phyloP scores from a whole-genome alignment of 2,888 invertebrate genomes.

The Trachelus iudaicus region DNA sequence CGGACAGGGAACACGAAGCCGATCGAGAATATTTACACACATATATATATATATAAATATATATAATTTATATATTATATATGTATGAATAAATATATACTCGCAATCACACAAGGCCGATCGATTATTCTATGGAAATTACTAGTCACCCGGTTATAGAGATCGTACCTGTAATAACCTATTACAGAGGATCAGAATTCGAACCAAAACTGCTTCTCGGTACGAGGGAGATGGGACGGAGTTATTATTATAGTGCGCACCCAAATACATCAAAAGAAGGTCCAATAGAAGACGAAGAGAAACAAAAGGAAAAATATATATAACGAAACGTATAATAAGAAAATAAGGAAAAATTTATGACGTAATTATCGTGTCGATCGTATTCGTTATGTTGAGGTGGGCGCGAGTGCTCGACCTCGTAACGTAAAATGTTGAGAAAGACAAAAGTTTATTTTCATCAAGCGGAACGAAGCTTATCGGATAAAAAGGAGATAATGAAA shows the following conservation, averaged over 20 bases:
- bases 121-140: neutral
- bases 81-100: neutral
- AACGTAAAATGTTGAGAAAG: neutral
- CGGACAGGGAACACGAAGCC: neutral
- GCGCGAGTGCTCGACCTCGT: neutral
- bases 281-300: constrained; percentile 11
- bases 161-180: neutral
- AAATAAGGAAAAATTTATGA: neutral
- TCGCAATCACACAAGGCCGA: neutral
- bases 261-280: neutral
- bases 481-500: neutral
- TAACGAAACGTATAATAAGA: neutral
- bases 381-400: neutral
- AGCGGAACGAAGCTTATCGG: neutral
- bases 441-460: constrained; percentile 6
- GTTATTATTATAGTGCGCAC: neutral
- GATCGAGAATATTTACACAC: neutral
- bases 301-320: constrained; percentile 20
- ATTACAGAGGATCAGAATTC: neutral
- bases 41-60: neutral
- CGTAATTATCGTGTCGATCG: neutral
- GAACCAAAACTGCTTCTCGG: neutral
- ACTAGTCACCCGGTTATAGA: neutral
- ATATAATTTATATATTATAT: neutral
- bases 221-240: neutral